Percentiles rank a stretch among this genome's conserved stretches.
Evolutionary conservation across 2,113 vertebrate species (phyloP).

Genomic region (Psettodes erumei): DNA sequence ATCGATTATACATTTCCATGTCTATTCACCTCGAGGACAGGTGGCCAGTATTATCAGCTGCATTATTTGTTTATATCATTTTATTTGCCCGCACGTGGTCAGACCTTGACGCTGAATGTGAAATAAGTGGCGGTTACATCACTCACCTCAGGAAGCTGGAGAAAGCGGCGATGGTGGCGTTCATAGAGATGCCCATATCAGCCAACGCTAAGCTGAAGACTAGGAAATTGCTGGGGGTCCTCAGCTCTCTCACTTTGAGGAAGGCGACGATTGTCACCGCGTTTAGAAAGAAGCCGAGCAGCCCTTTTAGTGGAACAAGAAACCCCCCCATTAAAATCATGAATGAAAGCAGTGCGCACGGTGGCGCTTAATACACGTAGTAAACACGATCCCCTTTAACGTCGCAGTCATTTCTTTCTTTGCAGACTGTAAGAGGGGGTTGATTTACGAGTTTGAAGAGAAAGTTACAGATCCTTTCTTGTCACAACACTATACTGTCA

Average conservation of each 20-base stretch:
- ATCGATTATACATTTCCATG: background rate
- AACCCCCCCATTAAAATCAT: constrained; percentile 17
- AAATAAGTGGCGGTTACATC: constrained; percentile 43
- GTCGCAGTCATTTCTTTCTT: background rate
- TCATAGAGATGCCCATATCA: constrained; percentile 92
- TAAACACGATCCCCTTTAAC: background rate
- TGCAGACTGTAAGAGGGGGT: background rate
- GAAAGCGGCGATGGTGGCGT: constrained; percentile 91
- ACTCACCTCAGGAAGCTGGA: constrained; percentile 94
- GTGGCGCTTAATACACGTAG: too few relatives aligned
- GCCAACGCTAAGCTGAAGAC: constrained; percentile 92
- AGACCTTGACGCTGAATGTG: constrained; percentile 9
- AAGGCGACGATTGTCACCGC: constrained; percentile 91
- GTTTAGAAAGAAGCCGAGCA: constrained; percentile 93
- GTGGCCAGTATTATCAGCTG: background rate
- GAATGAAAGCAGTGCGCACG: constrained; percentile 13
- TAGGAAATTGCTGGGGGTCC: constrained; percentile 92
- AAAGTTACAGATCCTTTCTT: background rate
- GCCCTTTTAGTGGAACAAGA: constrained; percentile 82
- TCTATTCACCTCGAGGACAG: constrained; percentile 2
- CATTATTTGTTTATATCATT: constrained; percentile 4
- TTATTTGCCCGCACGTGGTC: background rate
- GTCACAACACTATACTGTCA: background rate
- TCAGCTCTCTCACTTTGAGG: constrained; percentile 90
- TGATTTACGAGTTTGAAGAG: background rate